Percentiles rank a stretch among this genome's conserved stretches.
These are phyloP conservation scores for Spermophilus dauricus DNA, from an alignment of 2,113 vertebrate genomes.

Conservation along the genomic window DNA sequence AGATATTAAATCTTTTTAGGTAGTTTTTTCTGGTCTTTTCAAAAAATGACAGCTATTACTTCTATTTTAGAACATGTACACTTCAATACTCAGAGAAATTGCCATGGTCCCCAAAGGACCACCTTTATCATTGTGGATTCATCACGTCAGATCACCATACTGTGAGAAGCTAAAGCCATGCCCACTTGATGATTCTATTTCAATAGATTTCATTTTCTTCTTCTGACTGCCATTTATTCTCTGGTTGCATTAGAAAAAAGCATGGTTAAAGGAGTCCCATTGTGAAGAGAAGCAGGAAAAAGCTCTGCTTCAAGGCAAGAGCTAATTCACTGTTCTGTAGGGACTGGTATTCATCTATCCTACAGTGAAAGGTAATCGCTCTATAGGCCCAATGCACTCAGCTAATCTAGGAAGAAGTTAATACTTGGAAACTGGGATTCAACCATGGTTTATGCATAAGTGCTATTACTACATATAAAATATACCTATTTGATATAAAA, in stretches of 20 bases:
- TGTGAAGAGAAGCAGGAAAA: slow-evolving; percentile 85
- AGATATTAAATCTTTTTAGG: not conserved
- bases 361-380: slow-evolving; percentile 89
- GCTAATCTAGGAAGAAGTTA: slow-evolving; percentile 87
- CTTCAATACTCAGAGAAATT: slow-evolving; percentile 73
- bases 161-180: slow-evolving; percentile 71
- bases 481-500: slow-evolving; percentile 80
- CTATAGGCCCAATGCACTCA: slow-evolving; percentile 87
- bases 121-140: slow-evolving; percentile 71
- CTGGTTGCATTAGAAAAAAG: slow-evolving; percentile 82
- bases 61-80: slow-evolving; percentile 43
- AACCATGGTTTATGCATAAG: slow-evolving; percentile 80
- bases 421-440: slow-evolving; percentile 84
- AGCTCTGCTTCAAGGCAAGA: slow-evolving; percentile 87
- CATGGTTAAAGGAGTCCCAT: slow-evolving; percentile 84
- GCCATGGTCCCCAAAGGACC: slow-evolving; percentile 43
- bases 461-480: slow-evolving; percentile 80
- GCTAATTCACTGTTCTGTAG: slow-evolving; percentile 88
- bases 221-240: slow-evolving; percentile 78
- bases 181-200: slow-evolving; percentile 74
- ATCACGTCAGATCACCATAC: slow-evolving; percentile 78
- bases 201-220: slow-evolving; percentile 85
- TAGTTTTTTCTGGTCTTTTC: not conserved
- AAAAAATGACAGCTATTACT: slow-evolving; percentile 46
- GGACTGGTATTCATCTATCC: slow-evolving; percentile 87